phyloP scores from a whole-genome alignment of 2,888 invertebrate genomes.

The Thera britannica region DNA sequence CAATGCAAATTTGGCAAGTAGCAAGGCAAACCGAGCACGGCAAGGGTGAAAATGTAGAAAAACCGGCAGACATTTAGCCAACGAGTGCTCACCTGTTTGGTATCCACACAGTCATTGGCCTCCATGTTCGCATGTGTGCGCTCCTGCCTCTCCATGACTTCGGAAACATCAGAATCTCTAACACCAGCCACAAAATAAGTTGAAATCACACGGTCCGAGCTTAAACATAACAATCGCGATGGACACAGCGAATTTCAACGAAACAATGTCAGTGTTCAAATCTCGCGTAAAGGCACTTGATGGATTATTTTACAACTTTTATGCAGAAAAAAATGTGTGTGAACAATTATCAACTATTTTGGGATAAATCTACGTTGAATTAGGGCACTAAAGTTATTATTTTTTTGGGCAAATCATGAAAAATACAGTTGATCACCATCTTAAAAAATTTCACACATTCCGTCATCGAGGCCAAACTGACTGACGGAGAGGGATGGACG shows the following conservation, averaged over 20 bases:
- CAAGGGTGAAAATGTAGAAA: slow-evolving; percentile 63
- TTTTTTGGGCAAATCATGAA: slow-evolving; percentile 58
- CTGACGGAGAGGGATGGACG: too few relatives aligned
- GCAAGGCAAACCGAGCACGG: slow-evolving; percentile 53
- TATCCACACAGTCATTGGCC: slow-evolving; percentile 86
- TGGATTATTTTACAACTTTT: slow-evolving; percentile 53
- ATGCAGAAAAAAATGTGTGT: slow-evolving; percentile 39
- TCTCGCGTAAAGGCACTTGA: slow-evolving; percentile 69
- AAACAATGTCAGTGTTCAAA: slow-evolving; percentile 82
- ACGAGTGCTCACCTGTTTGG: slow-evolving; percentile 86
- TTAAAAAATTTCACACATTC: slow-evolving; percentile 51
- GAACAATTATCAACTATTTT: slow-evolving; percentile 59
- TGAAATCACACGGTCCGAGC: slow-evolving; percentile 69
- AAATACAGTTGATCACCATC: slow-evolving; percentile 82
- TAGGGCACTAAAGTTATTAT: slow-evolving; percentile 57
- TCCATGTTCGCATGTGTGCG: slow-evolving; percentile 86
- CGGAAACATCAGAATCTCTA: slow-evolving; percentile 81
- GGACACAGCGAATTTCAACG: slow-evolving; percentile 73
- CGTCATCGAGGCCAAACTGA: too few relatives aligned
- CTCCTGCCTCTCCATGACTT: slow-evolving; percentile 79
- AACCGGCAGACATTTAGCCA: slow-evolving; percentile 71
- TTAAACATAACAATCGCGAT: slow-evolving; percentile 81
- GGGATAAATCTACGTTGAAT: slow-evolving; percentile 50
- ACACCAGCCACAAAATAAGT: slow-evolving; percentile 65
- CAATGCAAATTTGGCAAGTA: slow-evolving; percentile 51